Percentiles rank a stretch among this genome's conserved stretches.
phyloP scores from a whole-genome alignment of 2,797 vertebrate species.

The Lemur catta region DNA sequence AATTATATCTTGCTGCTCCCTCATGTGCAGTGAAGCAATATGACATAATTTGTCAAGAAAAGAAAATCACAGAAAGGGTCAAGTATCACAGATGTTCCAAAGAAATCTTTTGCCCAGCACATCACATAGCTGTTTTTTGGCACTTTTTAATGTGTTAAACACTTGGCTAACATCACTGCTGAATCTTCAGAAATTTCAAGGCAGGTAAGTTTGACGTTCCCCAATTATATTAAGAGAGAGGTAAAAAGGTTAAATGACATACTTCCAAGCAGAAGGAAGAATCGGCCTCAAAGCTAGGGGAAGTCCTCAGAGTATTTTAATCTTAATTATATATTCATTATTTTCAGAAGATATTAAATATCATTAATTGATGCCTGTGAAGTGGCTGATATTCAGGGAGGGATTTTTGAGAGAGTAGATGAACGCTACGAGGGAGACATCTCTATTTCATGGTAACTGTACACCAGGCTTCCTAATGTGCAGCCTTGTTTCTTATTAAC shows the following conservation, averaged over 20 bases:
- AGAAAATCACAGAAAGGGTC: constrained; percentile 52
- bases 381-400: constrained; percentile 4
- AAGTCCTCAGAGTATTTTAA: constrained; percentile 22
- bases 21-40: constrained; percentile 42
- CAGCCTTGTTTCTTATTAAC: neutral
- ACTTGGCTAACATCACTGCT: constrained; percentile 2
- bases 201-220: neutral
- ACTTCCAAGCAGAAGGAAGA: constrained; percentile 35
- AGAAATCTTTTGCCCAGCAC: constrained; percentile 38
- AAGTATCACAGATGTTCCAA: constrained; percentile 62
- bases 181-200: constrained; percentile 44
- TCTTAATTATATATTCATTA: constrained; percentile 54
- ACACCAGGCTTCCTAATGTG: neutral
- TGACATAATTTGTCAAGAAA: constrained; percentile 65
- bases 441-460: neutral
- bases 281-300: neutral
- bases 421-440: neutral
- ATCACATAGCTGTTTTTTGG: constrained; percentile 9
- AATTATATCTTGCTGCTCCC: constrained; percentile 33
- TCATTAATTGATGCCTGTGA: neutral
- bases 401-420: neutral
- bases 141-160: constrained; percentile 50
- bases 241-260: constrained; percentile 40
- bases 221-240: constrained; percentile 8
- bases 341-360: constrained; percentile 43